Evolutionary conservation across 64 coral and sea anemone species (phyloP).

Genomic region (Trachythela sp.): DNA sequence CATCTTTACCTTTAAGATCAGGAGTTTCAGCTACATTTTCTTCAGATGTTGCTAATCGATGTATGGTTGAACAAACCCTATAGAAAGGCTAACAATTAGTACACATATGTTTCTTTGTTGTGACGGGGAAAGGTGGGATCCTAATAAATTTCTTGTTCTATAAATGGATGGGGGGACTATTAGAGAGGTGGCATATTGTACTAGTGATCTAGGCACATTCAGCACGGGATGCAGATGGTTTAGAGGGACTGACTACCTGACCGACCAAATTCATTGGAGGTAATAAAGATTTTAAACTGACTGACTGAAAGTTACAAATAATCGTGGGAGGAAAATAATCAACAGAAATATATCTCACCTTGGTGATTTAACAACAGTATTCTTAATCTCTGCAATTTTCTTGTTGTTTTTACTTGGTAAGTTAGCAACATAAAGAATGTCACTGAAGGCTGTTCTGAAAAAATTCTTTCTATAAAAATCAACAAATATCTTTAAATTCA

Average conservation of each 20-base stretch:
- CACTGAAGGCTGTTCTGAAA: neutral
- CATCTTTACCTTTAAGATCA: neutral
- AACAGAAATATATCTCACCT: neutral
- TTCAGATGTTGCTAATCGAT: neutral
- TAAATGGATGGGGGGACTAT: too few relatives aligned
- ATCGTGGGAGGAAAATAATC: too few relatives aligned
- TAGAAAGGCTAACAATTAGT: neutral
- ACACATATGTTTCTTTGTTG: too few relatives aligned
- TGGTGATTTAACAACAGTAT: neutral
- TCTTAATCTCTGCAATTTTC: neutral
- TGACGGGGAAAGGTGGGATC: too few relatives aligned
- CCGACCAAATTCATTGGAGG: too few relatives aligned
- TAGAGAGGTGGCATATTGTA: too few relatives aligned
- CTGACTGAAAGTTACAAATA: too few relatives aligned
- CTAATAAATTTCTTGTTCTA: too few relatives aligned
- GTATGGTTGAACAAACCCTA: neutral
- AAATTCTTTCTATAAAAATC: slow-evolving; percentile 8
- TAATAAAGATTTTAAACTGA: too few relatives aligned
- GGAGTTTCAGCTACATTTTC: neutral
- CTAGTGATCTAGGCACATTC: too few relatives aligned
- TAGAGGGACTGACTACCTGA: too few relatives aligned
- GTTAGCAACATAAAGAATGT: slow-evolving; percentile 7
- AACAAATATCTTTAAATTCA: neutral
- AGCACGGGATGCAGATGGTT: too few relatives aligned
- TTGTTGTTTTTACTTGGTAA: neutral